These are phyloP conservation scores for Osmerus mordax DNA, from an alignment of 2,113 vertebrate species.

Conservation along the genomic window DNA sequence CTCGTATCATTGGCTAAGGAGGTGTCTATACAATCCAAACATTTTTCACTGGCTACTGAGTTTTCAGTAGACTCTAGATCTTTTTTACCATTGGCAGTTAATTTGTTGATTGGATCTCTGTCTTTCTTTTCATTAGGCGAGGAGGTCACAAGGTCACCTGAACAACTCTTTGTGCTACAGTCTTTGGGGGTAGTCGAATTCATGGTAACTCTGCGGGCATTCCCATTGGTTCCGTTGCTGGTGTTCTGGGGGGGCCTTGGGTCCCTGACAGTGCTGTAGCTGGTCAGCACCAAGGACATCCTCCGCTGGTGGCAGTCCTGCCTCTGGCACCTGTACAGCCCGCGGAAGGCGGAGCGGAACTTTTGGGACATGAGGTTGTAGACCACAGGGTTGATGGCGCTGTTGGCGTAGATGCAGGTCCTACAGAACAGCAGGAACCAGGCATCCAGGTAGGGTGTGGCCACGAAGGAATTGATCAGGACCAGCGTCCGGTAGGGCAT, in stretches of 20 bases:
- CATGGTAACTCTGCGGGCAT: constrained; percentile 14
- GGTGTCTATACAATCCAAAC: background rate
- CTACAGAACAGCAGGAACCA: constrained; percentile 79
- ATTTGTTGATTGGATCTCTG: background rate
- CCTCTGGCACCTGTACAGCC: constrained; percentile 67
- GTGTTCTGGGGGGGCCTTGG: constrained; percentile 12
- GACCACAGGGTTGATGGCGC: constrained; percentile 76
- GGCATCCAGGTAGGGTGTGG: constrained; percentile 68
- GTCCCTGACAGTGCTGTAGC: constrained; percentile 50
- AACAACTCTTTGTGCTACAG: too few species aligned
- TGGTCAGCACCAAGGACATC: constrained; percentile 45
- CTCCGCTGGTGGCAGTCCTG: constrained; percentile 42
- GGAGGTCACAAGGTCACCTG: background rate
- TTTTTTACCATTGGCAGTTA: background rate
- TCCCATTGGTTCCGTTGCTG: constrained; percentile 34
- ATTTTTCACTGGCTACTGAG: background rate
- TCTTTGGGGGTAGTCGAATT: background rate
- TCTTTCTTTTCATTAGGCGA: constrained; percentile 1
- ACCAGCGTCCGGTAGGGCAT: constrained; percentile 78
- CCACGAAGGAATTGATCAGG: constrained; percentile 76
- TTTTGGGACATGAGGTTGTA: constrained; percentile 82
- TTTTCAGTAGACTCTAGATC: background rate
- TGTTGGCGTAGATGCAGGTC: constrained; percentile 77
- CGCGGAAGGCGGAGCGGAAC: constrained; percentile 71
- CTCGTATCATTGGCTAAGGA: background rate